These are phyloP conservation scores for Antitype chi DNA, from an alignment of 2,888 invertebrate species.

Conservation along the genomic window DNA sequence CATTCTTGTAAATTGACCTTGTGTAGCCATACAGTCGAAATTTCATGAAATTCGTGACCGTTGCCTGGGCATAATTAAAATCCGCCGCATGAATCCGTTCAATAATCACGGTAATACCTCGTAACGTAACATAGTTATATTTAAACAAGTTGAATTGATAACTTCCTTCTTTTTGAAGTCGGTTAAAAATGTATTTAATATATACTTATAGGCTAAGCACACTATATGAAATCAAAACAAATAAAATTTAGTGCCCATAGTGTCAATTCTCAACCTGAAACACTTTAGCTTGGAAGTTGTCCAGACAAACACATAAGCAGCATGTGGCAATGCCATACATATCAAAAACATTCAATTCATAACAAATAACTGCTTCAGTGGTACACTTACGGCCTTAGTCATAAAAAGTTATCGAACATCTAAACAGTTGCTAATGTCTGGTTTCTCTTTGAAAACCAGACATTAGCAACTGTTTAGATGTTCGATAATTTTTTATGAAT, in stretches of 20 bases:
- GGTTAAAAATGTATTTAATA: too few relatives aligned
- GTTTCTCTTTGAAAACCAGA: too few relatives aligned
- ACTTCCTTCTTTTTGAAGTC: too few relatives aligned
- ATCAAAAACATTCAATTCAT: slow-evolving; percentile 65
- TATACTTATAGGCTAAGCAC: slow-evolving; percentile 24
- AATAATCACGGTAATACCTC: neutral
- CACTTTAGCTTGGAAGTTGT: slow-evolving; percentile 77
- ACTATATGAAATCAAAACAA: slow-evolving; percentile 62
- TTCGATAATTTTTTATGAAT: too few relatives aligned
- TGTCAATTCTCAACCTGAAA: slow-evolving; percentile 71
- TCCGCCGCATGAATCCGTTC: neutral
- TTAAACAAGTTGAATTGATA: too few relatives aligned
- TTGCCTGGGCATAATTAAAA: slow-evolving; percentile 2
- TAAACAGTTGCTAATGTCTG: too few relatives aligned
- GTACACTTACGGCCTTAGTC: too few relatives aligned
- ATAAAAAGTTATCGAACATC: too few relatives aligned
- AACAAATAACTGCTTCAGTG: slow-evolving; percentile 35
- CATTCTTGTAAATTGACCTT: slow-evolving; percentile 45
- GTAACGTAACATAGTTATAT: neutral
- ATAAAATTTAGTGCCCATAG: slow-evolving; percentile 69
- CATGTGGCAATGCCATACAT: slow-evolving; percentile 65
- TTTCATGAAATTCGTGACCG: slow-evolving; percentile 34
- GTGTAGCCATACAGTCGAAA: slow-evolving; percentile 19
- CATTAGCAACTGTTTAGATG: too few relatives aligned
- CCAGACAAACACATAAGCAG: slow-evolving; percentile 75